Percentiles rank a stretch among this genome's conserved stretches.
These are phyloP conservation scores for Haliclona indistincta DNA, from an alignment of 37 sponge, comb jelly and placozoan species.

Conservation along the genomic window DNA sequence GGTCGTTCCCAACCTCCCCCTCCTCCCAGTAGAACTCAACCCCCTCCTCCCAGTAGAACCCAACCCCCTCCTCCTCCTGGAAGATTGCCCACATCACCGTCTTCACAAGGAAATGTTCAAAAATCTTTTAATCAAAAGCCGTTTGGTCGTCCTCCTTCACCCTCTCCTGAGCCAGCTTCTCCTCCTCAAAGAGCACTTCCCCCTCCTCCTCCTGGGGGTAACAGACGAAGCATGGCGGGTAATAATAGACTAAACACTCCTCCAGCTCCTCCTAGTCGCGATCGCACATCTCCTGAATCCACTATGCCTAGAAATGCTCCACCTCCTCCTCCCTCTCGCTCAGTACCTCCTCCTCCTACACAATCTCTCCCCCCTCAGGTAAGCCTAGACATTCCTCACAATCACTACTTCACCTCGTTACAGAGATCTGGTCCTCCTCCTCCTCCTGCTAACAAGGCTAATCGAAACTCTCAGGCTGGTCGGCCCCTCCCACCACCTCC, in stretches of 20 bases:
- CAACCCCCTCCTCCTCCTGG: constrained; percentile 18
- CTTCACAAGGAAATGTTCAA: not conserved
- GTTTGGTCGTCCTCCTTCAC: not conserved
- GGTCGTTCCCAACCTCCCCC: not conserved
- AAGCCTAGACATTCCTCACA: not conserved
- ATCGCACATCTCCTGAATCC: no score
- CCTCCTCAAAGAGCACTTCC: constrained; percentile 16
- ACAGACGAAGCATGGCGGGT: not conserved
- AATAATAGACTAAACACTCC: no score
- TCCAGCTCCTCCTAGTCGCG: no score
- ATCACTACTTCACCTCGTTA: no score
- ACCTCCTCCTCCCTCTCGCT: not conserved
- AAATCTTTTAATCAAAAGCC: not conserved
- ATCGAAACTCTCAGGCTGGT: not conserved
- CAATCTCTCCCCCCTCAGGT: not conserved
- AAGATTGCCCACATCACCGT: not conserved
- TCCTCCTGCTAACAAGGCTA: not conserved
- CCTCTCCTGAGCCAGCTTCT: not conserved
- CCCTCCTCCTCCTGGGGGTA: constrained; percentile 30
- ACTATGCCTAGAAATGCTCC: no score
- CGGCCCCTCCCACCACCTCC: constrained; percentile 29
- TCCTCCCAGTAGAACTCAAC: not conserved
- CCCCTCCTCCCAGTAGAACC: constrained; percentile 4
- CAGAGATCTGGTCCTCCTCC: constrained; percentile 24
- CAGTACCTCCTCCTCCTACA: not conserved